Evolutionary conservation across 2,113 vertebrate species (phyloP).

Genomic region (Cettia cetti): DNA sequence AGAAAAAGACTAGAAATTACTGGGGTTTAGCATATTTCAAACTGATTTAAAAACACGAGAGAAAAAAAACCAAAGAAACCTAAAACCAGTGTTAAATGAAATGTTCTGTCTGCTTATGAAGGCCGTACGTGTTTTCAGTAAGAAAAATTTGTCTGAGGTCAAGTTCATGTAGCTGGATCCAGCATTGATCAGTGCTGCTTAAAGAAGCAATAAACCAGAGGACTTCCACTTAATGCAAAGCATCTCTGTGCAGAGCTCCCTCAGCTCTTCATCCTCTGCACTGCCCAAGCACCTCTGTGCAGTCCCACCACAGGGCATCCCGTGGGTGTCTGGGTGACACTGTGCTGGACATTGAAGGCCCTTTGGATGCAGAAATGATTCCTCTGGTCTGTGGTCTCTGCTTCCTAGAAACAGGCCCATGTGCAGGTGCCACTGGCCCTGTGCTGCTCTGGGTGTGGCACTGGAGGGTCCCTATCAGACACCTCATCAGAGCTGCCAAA

Average conservation of each 20-base stretch:
- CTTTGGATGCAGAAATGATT: background rate
- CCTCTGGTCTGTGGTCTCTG: background rate
- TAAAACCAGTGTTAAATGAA: background rate
- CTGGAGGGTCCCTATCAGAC: background rate
- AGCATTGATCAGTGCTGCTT: background rate
- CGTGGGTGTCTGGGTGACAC: background rate
- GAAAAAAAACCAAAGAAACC: background rate
- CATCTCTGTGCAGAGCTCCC: background rate
- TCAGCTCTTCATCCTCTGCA: background rate
- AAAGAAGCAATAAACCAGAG: background rate
- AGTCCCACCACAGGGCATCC: background rate
- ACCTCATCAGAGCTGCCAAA: background rate
- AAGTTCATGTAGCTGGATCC: background rate
- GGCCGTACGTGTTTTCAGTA: rapidly evolving
- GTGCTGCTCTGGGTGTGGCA: background rate
- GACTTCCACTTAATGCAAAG: background rate
- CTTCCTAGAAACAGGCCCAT: rapidly evolving
- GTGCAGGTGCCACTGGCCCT: background rate
- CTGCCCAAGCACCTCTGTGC: too few relatives aligned
- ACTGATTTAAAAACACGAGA: background rate
- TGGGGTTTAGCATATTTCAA: background rate
- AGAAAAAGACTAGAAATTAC: background rate
- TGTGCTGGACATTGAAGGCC: rapidly evolving
- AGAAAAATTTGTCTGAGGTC: background rate
- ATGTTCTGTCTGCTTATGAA: background rate